Evolutionary conservation across 2,797 vertebrate species (phyloP), one percentile per base, ranked within the genome.

Genomic region (Chromis chromis): DNA sequence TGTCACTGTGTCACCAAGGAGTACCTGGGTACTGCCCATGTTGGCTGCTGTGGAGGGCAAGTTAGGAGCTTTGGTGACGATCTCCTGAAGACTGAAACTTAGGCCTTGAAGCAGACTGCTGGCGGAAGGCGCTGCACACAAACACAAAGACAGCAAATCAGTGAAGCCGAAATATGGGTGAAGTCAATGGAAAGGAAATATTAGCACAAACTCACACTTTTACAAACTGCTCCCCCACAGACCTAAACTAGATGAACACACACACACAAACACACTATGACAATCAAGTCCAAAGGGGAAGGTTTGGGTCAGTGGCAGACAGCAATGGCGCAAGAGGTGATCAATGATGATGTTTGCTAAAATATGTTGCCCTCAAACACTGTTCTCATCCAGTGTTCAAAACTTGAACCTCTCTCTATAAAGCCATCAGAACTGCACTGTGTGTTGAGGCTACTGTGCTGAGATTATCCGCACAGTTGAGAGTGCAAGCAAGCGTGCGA

Each of bases 51-150:
- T 88, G 33, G 93, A 92, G 6, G 96, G 91, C 72, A 97, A 86
- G 79, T 93, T 92, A 42, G 95, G 80, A 19, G 96, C 74, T 92
- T 98, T 98, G 85, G 96, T 95, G 85, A 95, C 94, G 2, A 99
- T 97, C 88, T 99, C 98, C 93, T 99, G 98, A 65, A 99, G 95
- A 88, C 97, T 99, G 95, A 98, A 98, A 94, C 98, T 99, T 89
- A 99, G 94, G 42, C 98, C 98, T 84, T 98, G 98, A 6, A 99
- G 95, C 59, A 99, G 95, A 94, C 97, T 98, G 94, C 97, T 98
- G 88, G 97, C 97, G 74, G 97, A 97, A 25, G 96, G 82, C 25
- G 94, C 96, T 97, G 82, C 59, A 81, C 75, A 86, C 40, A 90
- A 66, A 85, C 24, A 86, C 54, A 86, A 62, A 65, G 2, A 56